Evolutionary conservation across 92 coral and sea anemone species (phyloP).

Genomic region (Muricea muricata): DNA sequence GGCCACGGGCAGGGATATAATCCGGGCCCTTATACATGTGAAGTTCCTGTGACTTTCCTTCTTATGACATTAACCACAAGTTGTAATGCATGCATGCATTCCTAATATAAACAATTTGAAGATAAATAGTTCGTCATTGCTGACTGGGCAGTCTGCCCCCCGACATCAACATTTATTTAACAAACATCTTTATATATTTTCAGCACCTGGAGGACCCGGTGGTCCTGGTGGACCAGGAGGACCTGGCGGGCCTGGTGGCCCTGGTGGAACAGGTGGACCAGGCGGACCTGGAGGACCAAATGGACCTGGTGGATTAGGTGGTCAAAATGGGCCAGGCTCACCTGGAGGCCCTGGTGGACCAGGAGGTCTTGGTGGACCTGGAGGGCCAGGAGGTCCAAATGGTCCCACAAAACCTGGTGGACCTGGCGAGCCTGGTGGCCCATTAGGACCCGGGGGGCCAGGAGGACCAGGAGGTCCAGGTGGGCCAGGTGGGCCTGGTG

Average conservation of each 20-base stretch:
- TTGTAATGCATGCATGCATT: no score
- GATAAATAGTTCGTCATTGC: no score
- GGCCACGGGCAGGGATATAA: no score
- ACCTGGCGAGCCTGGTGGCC: constrained; percentile 61
- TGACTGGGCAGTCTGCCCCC: no score
- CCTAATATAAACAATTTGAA: no score
- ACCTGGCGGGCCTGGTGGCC: constrained; percentile 64
- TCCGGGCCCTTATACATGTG: no score
- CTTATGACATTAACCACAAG: no score
- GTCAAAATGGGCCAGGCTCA: constrained; percentile 52
- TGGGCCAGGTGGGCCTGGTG: constrained; percentile 67
- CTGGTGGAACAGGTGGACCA: constrained; percentile 72
- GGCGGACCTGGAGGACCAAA: constrained; percentile 74
- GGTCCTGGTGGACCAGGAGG: constrained; percentile 73
- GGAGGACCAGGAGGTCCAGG: constrained; percentile 70
- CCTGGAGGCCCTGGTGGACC: constrained; percentile 75
- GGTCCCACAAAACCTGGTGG: constrained; percentile 42
- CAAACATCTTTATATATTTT: no score
- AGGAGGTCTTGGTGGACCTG: constrained; percentile 68
- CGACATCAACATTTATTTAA: no score
- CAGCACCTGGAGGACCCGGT: constrained; percentile 82
- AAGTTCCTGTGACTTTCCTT: no score
- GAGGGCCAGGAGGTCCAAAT: constrained; percentile 73
- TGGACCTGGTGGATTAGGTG: constrained; percentile 78
- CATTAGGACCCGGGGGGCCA: constrained; percentile 70